phyloP scores from a whole-genome alignment of 2,113 vertebrate genomes.

The Zosterops japonicus region DNA sequence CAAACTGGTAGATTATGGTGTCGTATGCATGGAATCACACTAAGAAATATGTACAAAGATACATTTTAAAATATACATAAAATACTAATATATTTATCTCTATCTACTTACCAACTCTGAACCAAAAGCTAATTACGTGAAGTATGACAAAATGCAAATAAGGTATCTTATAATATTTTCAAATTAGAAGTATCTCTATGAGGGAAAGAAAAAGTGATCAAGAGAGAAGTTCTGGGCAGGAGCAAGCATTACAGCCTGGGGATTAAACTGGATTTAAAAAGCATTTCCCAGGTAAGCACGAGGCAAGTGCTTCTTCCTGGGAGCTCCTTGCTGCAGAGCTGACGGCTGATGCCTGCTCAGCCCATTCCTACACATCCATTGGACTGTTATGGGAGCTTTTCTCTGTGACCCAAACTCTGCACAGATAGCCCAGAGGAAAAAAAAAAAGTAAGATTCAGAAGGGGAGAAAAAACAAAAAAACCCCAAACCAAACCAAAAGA shows the following conservation, averaged over 20 bases:
- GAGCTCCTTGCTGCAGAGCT: not conserved
- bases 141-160: not conserved
- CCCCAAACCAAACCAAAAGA: not conserved
- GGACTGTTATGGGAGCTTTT: not conserved
- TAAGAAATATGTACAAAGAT: not conserved
- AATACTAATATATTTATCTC: not conserved
- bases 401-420: not conserved
- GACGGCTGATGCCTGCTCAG: not conserved
- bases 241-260: not conserved
- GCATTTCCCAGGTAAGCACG: not conserved
- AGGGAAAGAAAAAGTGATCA: not conserved
- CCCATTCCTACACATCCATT: accelerated
- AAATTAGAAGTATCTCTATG: not conserved
- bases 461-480: accelerated
- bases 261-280: not conserved
- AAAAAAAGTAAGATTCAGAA: not conserved
- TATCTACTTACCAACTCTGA: not conserved
- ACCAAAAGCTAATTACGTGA: not conserved
- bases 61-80: not conserved
- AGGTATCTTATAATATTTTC: not conserved
- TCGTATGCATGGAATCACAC: not conserved
- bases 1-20: not conserved
- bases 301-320: no score
- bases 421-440: not conserved
- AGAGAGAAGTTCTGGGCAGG: not conserved